Conservation (phyloP, 30 jellyfish, hydroid and myxozoan genomes). For the Hydractinia echinata region DNA sequence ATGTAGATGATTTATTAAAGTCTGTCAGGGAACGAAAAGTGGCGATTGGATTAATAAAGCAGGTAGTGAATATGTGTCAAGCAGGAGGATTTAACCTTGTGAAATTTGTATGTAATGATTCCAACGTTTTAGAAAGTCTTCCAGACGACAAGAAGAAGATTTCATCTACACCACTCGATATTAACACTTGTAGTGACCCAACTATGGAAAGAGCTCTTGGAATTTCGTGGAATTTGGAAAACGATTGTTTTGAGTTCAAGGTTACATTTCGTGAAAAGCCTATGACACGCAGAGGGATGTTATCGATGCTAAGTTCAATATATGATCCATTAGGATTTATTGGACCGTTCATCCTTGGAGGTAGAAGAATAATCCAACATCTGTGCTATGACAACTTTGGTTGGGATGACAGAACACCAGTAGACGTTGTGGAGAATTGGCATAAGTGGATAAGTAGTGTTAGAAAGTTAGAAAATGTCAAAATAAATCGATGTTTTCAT, state of each 20-base stretch:
- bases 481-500: constrained; percentile 29
- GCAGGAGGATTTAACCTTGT: neutral
- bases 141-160: neutral
- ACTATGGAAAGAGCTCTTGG: constrained; percentile 9
- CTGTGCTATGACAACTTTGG: neutral
- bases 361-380: constrained; percentile 24
- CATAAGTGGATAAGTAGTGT: constrained; percentile 33
- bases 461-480: constrained; percentile 25
- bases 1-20: too few relatives aligned
- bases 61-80: neutral
- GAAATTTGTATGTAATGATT: neutral
- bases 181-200: neutral
- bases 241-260: neutral
- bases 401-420: constrained; percentile 20
- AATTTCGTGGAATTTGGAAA: neutral
- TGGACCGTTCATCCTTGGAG: constrained; percentile 13
- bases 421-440: constrained; percentile 26
- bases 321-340: constrained; percentile 18
- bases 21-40: neutral
- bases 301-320: constrained; percentile 3
- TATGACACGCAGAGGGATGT: constrained; percentile 34
- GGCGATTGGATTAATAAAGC: neutral
- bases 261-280: constrained; percentile 9
- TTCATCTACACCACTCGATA: neutral
- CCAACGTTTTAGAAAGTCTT: neutral